Base-by-base conservation (phyloP, 2,888 invertebrate genomes). In the Clostera curtula region DNA sequence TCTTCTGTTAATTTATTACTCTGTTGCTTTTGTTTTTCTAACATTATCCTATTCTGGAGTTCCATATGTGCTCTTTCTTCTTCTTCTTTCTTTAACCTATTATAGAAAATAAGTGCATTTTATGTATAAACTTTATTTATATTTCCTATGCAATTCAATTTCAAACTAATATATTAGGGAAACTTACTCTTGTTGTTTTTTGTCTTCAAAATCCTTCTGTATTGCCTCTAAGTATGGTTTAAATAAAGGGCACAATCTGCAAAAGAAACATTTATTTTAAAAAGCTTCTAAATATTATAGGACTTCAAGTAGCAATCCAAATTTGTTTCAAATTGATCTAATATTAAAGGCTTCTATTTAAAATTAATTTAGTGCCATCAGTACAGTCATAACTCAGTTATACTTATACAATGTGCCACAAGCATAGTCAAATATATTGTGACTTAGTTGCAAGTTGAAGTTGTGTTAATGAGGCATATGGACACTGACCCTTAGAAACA, bases 191-290 rank as follows among this genome's bases (percentile, higher is more conserved):
- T 69, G 62, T 33, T 62, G 86, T 39, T 89, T 86, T 49, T 92
- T 92, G 53, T 94, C 92, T 58, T 95, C 93, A 33, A 90, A 87
- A 68, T 97, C 95, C 51, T 94, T 89, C 57, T 93, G 90, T 58
- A 97, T 93, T 7, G 98, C 97, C 72, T 96, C 94, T 19, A 97
- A 88, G 60, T 92, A 96, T 2, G 97, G 92, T 52, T 91, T 90
- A 64, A 98, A 98, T 27, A 95, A 82, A n/a, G 93, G 93, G 68
- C 97, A 97, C 26, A 94, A 85, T 43, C 89, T 87, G 67, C 3
- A 65, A 75, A 31, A 34, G 29, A 43, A 18, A 25, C 29, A 24
- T 29, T 6, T 1, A 4, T 25, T 18, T 12, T 32, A 25, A 18
- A 9, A 29, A 22, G 5, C 25, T 8, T 9, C 7, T 19, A 10